These are phyloP conservation scores for Parazoanthus darwini DNA, from an alignment of 92 coral and sea anemone species.

Conservation along the genomic window DNA sequence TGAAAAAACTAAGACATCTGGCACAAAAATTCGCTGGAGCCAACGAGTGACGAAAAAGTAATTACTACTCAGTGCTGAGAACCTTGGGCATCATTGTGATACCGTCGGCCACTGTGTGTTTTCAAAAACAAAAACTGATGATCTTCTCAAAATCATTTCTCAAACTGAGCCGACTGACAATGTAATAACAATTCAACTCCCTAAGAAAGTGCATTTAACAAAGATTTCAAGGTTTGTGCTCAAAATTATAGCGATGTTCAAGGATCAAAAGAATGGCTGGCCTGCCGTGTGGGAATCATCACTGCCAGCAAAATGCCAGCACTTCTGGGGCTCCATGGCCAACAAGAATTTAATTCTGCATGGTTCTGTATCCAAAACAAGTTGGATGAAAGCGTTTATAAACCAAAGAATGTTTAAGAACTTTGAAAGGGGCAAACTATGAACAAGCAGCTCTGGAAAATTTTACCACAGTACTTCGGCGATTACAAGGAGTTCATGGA, in stretches of 20 bases:
- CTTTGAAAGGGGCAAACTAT: constrained; percentile 31
- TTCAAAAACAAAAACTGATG: too few species aligned
- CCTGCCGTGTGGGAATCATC: neutral
- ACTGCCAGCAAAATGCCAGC: constrained; percentile 44
- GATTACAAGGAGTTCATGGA: too few species aligned
- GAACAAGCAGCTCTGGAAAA: constrained; percentile 34
- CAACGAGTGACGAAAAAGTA: too few species aligned
- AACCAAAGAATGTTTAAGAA: constrained; percentile 48
- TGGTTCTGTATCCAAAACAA: constrained; percentile 51
- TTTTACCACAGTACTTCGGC: neutral
- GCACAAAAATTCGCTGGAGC: neutral
- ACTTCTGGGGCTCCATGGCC: constrained; percentile 41
- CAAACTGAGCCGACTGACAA: too few species aligned
- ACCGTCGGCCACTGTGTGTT: too few species aligned
- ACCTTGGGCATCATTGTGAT: too few species aligned
- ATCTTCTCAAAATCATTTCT: too few species aligned
- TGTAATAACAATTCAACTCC: too few species aligned
- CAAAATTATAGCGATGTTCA: neutral
- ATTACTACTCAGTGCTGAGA: too few species aligned
- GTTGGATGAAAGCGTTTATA: constrained; percentile 34
- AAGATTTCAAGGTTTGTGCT: too few species aligned
- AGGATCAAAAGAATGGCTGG: constrained; percentile 33
- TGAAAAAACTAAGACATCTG: constrained; percentile 47
- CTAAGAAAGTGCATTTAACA: too few species aligned
- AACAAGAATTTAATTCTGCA: constrained; percentile 38